Conservation (phyloP, 1,140 invertebrate genomes). For the Pteromalus puparum region DNA sequence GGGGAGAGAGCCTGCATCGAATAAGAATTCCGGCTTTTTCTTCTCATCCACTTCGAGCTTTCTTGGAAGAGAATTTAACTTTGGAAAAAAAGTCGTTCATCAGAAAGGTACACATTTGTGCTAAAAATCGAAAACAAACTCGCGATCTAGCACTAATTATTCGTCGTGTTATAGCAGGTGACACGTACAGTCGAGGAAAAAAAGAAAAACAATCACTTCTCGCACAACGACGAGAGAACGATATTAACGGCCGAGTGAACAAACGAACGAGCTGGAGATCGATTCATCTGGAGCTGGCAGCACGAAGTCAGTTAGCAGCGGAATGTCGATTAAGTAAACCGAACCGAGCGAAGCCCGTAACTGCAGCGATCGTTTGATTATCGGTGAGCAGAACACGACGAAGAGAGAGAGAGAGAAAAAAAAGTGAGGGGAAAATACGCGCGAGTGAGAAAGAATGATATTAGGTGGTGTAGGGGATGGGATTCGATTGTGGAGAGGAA, state of each 20-base stretch:
- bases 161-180: not conserved
- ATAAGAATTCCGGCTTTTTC: not conserved
- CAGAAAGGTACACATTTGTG: too few species aligned
- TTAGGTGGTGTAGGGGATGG: not conserved
- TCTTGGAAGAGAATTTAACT: not conserved
- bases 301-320: constrained; percentile 35
- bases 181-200: not conserved
- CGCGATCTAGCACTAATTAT: constrained; percentile 8
- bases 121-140: not conserved
- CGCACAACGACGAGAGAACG: not conserved
- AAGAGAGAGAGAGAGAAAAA: not conserved
- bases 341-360: constrained; percentile 18
- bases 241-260: constrained; percentile 10
- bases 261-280: constrained; percentile 28
- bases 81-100: not conserved
- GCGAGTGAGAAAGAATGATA: constrained; percentile 15
- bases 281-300: constrained; percentile 28
- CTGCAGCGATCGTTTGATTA: constrained; percentile 35
- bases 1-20: not conserved
- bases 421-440: not conserved
- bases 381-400: not conserved
- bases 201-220: constrained; percentile 35
- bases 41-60: not conserved
- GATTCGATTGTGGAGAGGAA: constrained; percentile 12
- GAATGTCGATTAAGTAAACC: constrained; percentile 48